A percentile compares a stretch with the other conserved stretches of the same genome.
Evolutionary conservation across 2,797 vertebrate genomes (phyloP).

Genomic region (Xiphorhynchus erythropygius): DNA sequence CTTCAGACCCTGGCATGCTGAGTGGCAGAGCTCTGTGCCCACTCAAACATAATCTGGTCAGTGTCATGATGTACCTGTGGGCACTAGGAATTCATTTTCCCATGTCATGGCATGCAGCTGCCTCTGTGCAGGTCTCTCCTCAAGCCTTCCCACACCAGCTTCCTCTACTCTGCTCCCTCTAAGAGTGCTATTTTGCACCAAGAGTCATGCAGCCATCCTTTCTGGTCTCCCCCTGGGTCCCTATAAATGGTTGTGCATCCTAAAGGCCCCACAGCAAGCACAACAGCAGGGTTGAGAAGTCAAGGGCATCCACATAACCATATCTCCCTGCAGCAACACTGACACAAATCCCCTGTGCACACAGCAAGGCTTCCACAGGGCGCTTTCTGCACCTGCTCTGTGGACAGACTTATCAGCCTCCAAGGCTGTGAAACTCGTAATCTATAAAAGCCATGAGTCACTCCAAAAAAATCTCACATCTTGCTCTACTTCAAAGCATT

Average conservation of each 20-base stretch:
- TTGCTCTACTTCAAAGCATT: conserved; percentile 34
- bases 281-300: rapidly evolving
- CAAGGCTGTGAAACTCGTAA: not conserved
- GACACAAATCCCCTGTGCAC: not conserved
- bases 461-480: not conserved
- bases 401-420: conserved; percentile 9
- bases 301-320: not conserved
- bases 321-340: not conserved
- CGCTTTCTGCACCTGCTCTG: not conserved
- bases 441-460: conserved; percentile 37
- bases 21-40: not conserved
- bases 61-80: rapidly evolving
- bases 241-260: rapidly evolving
- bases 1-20: not conserved
- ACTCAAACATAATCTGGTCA: not conserved
- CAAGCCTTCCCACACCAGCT: not conserved
- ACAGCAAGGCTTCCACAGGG: not conserved
- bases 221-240: not conserved
- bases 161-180: not conserved
- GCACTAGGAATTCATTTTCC: not conserved
- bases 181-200: not conserved
- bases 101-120: not conserved
- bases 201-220: not conserved
- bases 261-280: not conserved
- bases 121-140: not conserved